A percentile compares a stretch with the other conserved stretches of the same genome.
Conservation (phyloP, 2,113 vertebrate species). For the Phycodurus eques region DNA sequence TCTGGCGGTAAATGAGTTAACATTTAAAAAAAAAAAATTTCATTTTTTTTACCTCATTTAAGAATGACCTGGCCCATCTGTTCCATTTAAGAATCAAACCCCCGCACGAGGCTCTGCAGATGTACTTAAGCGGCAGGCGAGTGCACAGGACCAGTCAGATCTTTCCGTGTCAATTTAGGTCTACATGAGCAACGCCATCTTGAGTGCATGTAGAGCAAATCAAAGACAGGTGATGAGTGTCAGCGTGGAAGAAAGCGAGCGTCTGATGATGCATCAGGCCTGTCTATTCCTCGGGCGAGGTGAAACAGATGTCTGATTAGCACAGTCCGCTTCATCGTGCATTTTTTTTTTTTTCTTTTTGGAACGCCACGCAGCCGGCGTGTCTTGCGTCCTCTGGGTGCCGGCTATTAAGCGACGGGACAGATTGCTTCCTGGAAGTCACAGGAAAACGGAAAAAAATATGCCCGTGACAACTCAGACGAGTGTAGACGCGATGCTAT, state of each 20-base stretch:
- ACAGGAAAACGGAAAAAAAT: constrained; percentile 32
- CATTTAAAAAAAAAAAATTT: background rate
- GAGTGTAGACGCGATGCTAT: constrained; percentile 6
- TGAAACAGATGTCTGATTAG: constrained; percentile 65
- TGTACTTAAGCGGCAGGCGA: background rate
- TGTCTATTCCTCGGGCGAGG: constrained; percentile 53
- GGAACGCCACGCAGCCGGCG: constrained; percentile 52
- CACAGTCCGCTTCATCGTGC: constrained; percentile 57
- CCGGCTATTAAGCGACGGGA: constrained; percentile 36
- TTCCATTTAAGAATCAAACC: background rate
- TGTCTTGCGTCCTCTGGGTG: constrained; percentile 26
- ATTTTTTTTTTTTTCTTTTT: constrained; percentile 31
- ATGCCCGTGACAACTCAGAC: constrained; percentile 20
- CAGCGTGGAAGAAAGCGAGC: constrained; percentile 54
- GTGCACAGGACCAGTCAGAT: background rate
- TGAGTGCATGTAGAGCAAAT: constrained; percentile 45
- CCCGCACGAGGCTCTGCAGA: background rate
- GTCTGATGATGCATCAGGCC: constrained; percentile 55
- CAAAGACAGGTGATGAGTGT: constrained; percentile 64
- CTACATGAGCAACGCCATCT: background rate
- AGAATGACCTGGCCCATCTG: background rate
- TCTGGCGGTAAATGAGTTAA: background rate
- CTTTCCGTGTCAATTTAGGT: background rate
- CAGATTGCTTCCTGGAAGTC: constrained; percentile 40
- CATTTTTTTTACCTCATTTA: background rate